phyloP scores from a whole-genome alignment of 1,140 invertebrate species.

The Eumeta japonica region DNA sequence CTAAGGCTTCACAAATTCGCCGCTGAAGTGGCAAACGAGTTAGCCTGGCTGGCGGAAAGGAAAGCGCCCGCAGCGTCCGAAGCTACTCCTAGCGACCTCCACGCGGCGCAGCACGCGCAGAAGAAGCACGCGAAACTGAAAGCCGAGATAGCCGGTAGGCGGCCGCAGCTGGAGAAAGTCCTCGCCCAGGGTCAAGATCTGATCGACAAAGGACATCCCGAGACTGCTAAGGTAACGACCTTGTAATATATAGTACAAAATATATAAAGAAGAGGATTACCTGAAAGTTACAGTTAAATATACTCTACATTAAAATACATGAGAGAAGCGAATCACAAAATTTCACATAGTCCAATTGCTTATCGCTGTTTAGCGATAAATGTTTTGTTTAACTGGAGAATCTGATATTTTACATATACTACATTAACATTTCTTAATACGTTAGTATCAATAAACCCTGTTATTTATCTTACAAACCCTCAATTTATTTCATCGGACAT shows the following conservation, averaged over 20 bases:
- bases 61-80: conserved; percentile 76
- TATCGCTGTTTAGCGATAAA: too few relatives aligned
- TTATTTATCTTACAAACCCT: too few relatives aligned
- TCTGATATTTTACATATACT: too few relatives aligned
- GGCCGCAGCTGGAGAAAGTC: conserved; percentile 79
- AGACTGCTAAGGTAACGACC: conserved; percentile 66
- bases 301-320: neutral
- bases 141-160: conserved; percentile 80
- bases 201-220: conserved; percentile 73
- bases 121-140: conserved; percentile 94
- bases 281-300: neutral
- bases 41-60: conserved; percentile 95
- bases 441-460: too few relatives aligned
- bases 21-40: conserved; percentile 89
- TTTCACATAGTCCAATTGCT: neutral
- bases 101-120: conserved; percentile 86
- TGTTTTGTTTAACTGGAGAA: too few relatives aligned
- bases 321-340: neutral
- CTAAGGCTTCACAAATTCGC: conserved; percentile 88
- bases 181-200: conserved; percentile 71
- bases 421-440: too few relatives aligned
- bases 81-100: conserved; percentile 75
- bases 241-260: conserved; percentile 4
- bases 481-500: too few relatives aligned
- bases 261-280: neutral